Evolutionary conservation across 2,888 invertebrate species (phyloP).

Genomic region (Eumacrocentrus americanus): DNA sequence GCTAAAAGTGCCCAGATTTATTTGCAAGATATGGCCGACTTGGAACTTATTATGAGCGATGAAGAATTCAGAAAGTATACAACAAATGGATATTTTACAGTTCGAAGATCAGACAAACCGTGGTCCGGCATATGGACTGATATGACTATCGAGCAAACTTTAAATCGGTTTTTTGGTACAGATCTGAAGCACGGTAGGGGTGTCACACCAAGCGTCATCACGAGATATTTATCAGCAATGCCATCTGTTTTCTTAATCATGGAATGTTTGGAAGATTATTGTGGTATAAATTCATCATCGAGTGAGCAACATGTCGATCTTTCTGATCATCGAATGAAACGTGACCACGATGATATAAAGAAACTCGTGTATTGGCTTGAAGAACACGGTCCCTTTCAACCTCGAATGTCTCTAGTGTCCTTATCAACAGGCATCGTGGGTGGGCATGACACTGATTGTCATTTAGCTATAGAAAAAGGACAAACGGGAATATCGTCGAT

Average conservation of each 20-base stretch:
- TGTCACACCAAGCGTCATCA: conserved; percentile 31
- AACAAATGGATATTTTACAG: conserved; percentile 29
- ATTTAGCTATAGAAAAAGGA: conserved; percentile 35
- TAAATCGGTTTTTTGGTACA: conserved; percentile 37
- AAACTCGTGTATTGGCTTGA: conserved; percentile 37
- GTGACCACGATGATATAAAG: conserved; percentile 36
- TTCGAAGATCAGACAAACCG: conserved; percentile 28
- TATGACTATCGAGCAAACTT: conserved; percentile 29
- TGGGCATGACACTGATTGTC: conserved; percentile 34
- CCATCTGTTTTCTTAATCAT: conserved; percentile 26
- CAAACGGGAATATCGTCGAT: conserved; percentile 27
- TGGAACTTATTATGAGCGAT: conserved; percentile 24
- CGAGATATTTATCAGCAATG: conserved; percentile 28
- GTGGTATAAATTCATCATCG: conserved; percentile 16
- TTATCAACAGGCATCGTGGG: conserved; percentile 37
- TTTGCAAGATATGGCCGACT: conserved; percentile 37
- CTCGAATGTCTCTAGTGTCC: conserved; percentile 20
- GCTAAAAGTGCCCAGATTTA: too few relatives aligned
- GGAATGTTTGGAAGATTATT: conserved; percentile 29
- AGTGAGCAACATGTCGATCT: conserved; percentile 41
- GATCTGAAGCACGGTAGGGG: conserved; percentile 38
- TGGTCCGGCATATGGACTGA: conserved; percentile 33
- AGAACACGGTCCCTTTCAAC: conserved; percentile 37
- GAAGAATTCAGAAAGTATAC: conserved; percentile 27
- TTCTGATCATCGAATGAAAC: conserved; percentile 29